Conservation (phyloP, 2,113 vertebrate genomes). For the Agelaius tricolor region DNA sequence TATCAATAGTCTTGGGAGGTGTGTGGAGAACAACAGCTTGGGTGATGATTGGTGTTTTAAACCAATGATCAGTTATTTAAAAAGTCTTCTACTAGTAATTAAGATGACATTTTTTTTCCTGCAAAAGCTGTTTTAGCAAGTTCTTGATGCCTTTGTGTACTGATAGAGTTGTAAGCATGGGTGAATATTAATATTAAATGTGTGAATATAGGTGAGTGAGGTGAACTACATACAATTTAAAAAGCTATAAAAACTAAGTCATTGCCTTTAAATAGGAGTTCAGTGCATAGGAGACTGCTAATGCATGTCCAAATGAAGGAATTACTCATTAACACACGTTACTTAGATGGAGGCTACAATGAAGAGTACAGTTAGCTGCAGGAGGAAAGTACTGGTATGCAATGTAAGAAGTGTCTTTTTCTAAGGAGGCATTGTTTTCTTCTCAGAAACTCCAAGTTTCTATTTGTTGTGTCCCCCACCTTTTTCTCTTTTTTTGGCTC, state of each 20-base stretch:
- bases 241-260: neutral
- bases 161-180: neutral
- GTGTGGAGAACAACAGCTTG: neutral
- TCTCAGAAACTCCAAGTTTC: neutral
- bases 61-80: neutral
- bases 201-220: neutral
- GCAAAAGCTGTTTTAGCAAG: neutral
- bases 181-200: neutral
- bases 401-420: neutral
- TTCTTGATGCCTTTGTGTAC: neutral
- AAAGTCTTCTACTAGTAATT: neutral
- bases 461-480: neutral
- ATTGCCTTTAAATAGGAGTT: neutral
- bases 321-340: neutral
- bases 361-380: neutral
- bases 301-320: neutral
- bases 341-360: neutral
- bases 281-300: neutral
- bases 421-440: neutral
- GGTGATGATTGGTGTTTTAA: neutral
- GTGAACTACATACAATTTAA: neutral
- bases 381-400: neutral
- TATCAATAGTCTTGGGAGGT: neutral
- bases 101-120: neutral
- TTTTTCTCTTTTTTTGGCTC: neutral